Conservation (phyloP, 2,113 vertebrate genomes). For the Rhipidura dahli region DNA sequence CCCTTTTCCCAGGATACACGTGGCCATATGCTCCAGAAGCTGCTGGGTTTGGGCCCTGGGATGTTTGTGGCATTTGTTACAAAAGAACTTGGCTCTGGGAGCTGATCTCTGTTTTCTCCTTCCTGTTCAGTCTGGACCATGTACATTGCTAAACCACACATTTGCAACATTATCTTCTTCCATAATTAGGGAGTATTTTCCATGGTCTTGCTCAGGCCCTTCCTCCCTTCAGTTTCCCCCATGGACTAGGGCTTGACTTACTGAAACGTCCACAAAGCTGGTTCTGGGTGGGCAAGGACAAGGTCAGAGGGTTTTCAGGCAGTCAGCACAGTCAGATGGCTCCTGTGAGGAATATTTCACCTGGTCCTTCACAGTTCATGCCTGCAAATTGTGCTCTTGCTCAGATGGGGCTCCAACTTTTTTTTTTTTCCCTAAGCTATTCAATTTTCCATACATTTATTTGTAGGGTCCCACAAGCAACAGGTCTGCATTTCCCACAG, state of each 20-base stretch:
- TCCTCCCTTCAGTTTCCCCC: not conserved
- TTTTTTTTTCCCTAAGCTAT: not conserved
- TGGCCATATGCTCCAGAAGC: not conserved
- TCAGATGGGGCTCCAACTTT: not conserved
- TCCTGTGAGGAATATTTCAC: not conserved
- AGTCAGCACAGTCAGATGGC: not conserved
- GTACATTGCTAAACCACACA: not conserved
- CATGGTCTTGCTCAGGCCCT: not conserved
- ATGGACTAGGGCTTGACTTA: not conserved
- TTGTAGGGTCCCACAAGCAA: not conserved
- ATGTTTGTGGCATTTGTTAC: not conserved
- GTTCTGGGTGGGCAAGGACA: not conserved
- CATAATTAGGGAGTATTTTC: not conserved
- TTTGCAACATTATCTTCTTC: not conserved
- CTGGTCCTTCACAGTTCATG: not conserved
- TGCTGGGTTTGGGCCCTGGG: not conserved
- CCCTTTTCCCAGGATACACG: not conserved
- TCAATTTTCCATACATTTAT: not conserved
- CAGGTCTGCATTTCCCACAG: not conserved
- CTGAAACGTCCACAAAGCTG: not conserved
- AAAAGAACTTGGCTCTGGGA: not conserved
- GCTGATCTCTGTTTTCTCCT: not conserved
- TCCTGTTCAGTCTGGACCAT: not conserved
- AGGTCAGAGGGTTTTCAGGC: not conserved
- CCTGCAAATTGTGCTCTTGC: not conserved